Base-by-base conservation (phyloP, 1,140 invertebrate species). In the Papilio glaucus region DNA sequence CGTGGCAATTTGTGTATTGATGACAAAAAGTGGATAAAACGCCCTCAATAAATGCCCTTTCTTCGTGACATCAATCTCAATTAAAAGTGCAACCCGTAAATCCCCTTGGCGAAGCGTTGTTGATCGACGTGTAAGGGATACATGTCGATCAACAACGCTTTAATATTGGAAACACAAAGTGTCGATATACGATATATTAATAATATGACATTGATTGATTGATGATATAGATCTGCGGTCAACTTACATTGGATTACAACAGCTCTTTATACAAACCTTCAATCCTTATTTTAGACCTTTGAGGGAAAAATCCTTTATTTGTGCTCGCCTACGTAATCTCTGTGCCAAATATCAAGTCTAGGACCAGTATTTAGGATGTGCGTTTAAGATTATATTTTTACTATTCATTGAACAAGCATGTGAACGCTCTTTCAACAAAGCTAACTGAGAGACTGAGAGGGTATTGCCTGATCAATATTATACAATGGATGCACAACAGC, bases 51-150 rank as follows among this genome's bases (percentile, higher is more conserved):
- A 26, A 57, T 21, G 10, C 21, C 2, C 49, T 18, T 4, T 26
- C 18, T 57, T 57, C 21, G 49, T 24, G 21, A 57, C 49, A 57
- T 57, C 49, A 57, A 57, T 57, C 21, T 57, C 49, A 10, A 57
- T 57, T 57, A 57, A 57, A 57, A 57, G 49, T 57, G 49, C 49
- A 57, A 57, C 21, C 45, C 49, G 10, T 21, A 57, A 57, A 57
- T 57, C 21, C 49, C 49, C 24, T 57, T 57, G 49, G 24, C 21
- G 49, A 57, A 24, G 49, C 49, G 18, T 57, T 57, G 18, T 21
- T 26, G 49, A 24, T 57, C 49, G 21, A 57, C 49, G 4, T 57
- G 49, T 57, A 57, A n/a, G n/a, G n/a, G n/a, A n/a, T n/a, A n/a
- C n/a, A n/a, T n/a, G n/a, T n/a, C n/a, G n/a, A n/a, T n/a, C n/a